Evolutionary conservation across 2,888 invertebrate species (phyloP), one percentile per base, ranked within the genome.

Genomic region (Orchestes rusci): DNA sequence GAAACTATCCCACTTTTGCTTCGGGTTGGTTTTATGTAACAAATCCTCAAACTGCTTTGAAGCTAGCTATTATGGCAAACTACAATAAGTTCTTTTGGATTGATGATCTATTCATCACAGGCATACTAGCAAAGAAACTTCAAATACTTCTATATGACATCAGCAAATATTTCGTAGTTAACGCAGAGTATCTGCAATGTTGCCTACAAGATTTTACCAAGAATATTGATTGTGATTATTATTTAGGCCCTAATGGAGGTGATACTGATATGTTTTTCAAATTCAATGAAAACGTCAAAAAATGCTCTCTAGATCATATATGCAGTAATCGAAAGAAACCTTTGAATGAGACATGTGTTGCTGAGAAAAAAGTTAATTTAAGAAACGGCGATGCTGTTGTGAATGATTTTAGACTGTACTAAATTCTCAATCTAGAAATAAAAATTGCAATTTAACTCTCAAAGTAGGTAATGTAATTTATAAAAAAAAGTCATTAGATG

Each of bases 11-110:
- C 0, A 67, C 77, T 13, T 90, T 86, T 62, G 67, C 88, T 5
- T 88, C 88, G 3, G 90, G 90, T 1, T 90, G 89, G 89, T 74
- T 87, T 56, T 91, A 91, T 55, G 70, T 87, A 2, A 83, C 85
- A 2, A 84, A 81, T 43, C 75, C 80, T 1, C 68, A 73, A 50
- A 74, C 80, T 2, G 82, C 81, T 1, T 60, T 62, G 13, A 69
- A 69, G 15, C 60, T 93, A 37, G 70, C 77, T 16, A 60, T 70
- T 2, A 70, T 75, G 53, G 75, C 80, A 1, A 61, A 69, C 19
- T 62, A 67, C 23, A 69, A 76, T n/a, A 70, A 74, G 13, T 85
- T 82, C 57, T 92, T 94, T 68, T 94, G 93, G 92, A 90, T 94
- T 47, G 93, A 94, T 61, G 93, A 94, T 63, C 82, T 87, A 32